Evolutionary conservation across 2,888 invertebrate species (phyloP), one percentile per base, ranked within the genome.

Genomic region (Nowickia ferox): DNA sequence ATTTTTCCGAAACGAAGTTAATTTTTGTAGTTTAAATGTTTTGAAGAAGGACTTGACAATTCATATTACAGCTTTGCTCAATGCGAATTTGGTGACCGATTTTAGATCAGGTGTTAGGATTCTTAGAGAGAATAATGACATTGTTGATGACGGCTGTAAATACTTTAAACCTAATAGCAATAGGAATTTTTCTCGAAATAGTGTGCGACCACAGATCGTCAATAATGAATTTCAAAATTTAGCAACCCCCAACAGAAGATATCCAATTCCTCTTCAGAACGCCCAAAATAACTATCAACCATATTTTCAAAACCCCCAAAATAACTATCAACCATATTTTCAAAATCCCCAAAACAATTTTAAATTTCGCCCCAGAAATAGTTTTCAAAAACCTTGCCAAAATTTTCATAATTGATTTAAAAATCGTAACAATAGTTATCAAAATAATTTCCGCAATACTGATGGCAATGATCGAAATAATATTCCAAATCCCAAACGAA

Each of bases 201-300:
- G 42, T 63, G n/a, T 63, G 11, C n/a, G 42, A 44, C 63, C 63
- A 11, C 63, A 63, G 38, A 63, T 63, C 40, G 38, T 63, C 1
- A 63, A 63, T 17, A 63, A 63, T 63, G 42, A 63, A 63, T 42
- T 42, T 19, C 40, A 40, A 42, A 63, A 63, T 63, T 42, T 63
- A 38, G 38, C 9, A 63, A 63, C 61, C 17, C 38, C 61, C 42
- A 63, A 13, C 30, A 57, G 59, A 38, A 38, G 44, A 63, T 42
- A 17, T 63, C 42, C 17, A 63, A 42, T 19, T 59, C 40, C 42
- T 13, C 42, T 19, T 8, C 63, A 63, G 13, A 63, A 63, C 10
- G 19, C 42, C n/a, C 11, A 42, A 42, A 61, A 61, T 42, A 61
- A 61, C n/a, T n/a, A 3, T 61, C 17, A 61, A 42, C 9, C n/a